phyloP scores from a whole-genome alignment of 2,888 invertebrate genomes.

The Melolontha melolontha region DNA sequence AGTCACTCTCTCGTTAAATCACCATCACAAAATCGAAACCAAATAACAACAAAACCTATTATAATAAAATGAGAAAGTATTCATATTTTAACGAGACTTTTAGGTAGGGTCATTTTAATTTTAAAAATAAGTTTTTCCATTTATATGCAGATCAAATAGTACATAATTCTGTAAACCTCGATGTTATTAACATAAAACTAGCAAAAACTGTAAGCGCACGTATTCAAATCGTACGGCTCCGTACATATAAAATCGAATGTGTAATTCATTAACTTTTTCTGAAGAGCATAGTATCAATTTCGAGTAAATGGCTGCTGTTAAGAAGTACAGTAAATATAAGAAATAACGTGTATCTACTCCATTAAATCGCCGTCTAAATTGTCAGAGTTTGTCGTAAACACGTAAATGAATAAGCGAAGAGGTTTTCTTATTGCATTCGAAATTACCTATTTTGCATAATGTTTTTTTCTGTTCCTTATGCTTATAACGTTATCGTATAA shows the following conservation, averaged over 20 bases:
- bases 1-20: too few relatives aligned
- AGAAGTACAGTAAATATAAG: slow-evolving; percentile 23
- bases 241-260: slow-evolving; percentile 10
- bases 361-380: slow-evolving; percentile 25
- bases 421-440: slow-evolving; percentile 1
- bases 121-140: too few relatives aligned
- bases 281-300: slow-evolving; percentile 17
- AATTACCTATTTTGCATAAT: slow-evolving; percentile 18
- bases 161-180: too few relatives aligned
- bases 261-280: slow-evolving; percentile 15
- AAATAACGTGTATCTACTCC: slow-evolving; percentile 20
- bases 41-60: too few relatives aligned
- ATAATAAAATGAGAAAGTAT: too few relatives aligned
- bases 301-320: slow-evolving; percentile 18
- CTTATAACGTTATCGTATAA: too few relatives aligned
- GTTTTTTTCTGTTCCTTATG: not conserved
- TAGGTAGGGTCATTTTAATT: too few relatives aligned
- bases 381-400: slow-evolving; percentile 12
- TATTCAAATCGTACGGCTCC: not conserved
- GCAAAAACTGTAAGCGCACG: not conserved
- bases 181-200: too few relatives aligned
- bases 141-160: too few relatives aligned
- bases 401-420: slow-evolving; percentile 6
- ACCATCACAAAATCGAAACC: too few relatives aligned
- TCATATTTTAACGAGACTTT: too few relatives aligned